A percentile compares a stretch with the other conserved stretches of the same genome.
phyloP scores from a whole-genome alignment of 2,888 invertebrate species.

The Cryptus armator region DNA sequence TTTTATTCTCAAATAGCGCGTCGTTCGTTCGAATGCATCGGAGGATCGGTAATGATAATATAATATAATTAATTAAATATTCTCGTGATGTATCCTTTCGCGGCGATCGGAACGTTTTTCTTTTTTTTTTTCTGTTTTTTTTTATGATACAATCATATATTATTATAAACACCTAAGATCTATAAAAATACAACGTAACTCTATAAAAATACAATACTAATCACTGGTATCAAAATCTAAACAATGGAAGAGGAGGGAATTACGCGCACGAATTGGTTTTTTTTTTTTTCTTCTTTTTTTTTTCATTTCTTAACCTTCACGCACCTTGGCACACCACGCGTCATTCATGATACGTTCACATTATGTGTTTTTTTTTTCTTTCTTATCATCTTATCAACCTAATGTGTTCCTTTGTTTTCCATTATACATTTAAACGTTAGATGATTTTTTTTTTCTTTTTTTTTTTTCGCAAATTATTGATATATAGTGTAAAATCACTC shows the following conservation, averaged over 20 bases:
- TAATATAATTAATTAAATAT: slow-evolving; percentile 71
- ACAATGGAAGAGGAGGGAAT: slow-evolving; percentile 76
- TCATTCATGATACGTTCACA: slow-evolving; percentile 52
- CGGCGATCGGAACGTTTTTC: slow-evolving; percentile 64
- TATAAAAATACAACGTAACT: slow-evolving; percentile 81
- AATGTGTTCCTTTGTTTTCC: slow-evolving; percentile 70
- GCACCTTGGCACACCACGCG: slow-evolving; percentile 35
- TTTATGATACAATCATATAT: slow-evolving; percentile 70
- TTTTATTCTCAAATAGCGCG: slow-evolving; percentile 59
- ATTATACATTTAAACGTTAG: slow-evolving; percentile 48
- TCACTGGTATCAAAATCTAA: slow-evolving; percentile 82
- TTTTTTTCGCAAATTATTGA: slow-evolving; percentile 53
- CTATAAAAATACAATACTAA: slow-evolving; percentile 83
- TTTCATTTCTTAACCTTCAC: background rate
- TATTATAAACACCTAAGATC: slow-evolving; percentile 75
- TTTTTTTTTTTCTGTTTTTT: slow-evolving; percentile 48
- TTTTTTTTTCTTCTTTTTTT: background rate
- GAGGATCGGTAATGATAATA: slow-evolving; percentile 60
- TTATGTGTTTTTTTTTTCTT: slow-evolving; percentile 16
- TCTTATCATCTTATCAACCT: slow-evolving; percentile 72
- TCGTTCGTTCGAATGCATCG: slow-evolving; percentile 49
- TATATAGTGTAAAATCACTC: slow-evolving; percentile 79
- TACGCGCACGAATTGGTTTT: slow-evolving; percentile 52
- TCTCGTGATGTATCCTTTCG: slow-evolving; percentile 74
- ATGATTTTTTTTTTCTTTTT: slow-evolving; percentile 25